These are phyloP conservation scores for Monopis laevigella DNA, from an alignment of 2,888 invertebrate genomes.

Conservation along the genomic window DNA sequence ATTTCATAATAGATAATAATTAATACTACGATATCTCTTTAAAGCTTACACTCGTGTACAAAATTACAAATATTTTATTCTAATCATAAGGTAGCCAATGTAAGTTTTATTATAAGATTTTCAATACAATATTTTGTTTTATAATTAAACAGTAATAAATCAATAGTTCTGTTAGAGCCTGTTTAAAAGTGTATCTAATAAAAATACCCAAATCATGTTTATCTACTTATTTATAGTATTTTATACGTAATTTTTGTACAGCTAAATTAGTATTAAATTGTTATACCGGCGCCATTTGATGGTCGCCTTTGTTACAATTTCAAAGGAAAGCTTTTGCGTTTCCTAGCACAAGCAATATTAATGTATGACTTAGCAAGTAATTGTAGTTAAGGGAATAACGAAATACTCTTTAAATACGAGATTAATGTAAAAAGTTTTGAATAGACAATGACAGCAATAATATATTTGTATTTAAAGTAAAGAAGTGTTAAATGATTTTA, in stretches of 20 bases:
- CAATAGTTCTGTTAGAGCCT: too few species aligned
- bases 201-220: too few species aligned
- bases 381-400: not conserved
- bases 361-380: constrained; percentile 26
- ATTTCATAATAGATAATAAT: too few species aligned
- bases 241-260: too few species aligned
- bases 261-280: constrained; percentile 5
- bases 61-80: too few species aligned
- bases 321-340: constrained; percentile 50
- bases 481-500: constrained; percentile 60
- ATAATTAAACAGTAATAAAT: too few species aligned
- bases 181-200: too few species aligned
- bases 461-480: constrained; percentile 66
- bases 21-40: too few species aligned
- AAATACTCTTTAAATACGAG: constrained; percentile 4
- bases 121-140: too few species aligned
- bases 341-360: constrained; percentile 61
- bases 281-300: constrained; percentile 6
- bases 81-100: too few species aligned
- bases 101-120: too few species aligned
- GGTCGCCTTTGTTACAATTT: constrained; percentile 9
- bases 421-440: constrained; percentile 8
- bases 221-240: too few species aligned
- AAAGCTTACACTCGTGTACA: constrained; percentile 57
- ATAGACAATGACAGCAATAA: constrained; percentile 62